Evolutionary conservation across 2,888 invertebrate genomes (phyloP).

Genomic region (Geophilus truncorum): DNA sequence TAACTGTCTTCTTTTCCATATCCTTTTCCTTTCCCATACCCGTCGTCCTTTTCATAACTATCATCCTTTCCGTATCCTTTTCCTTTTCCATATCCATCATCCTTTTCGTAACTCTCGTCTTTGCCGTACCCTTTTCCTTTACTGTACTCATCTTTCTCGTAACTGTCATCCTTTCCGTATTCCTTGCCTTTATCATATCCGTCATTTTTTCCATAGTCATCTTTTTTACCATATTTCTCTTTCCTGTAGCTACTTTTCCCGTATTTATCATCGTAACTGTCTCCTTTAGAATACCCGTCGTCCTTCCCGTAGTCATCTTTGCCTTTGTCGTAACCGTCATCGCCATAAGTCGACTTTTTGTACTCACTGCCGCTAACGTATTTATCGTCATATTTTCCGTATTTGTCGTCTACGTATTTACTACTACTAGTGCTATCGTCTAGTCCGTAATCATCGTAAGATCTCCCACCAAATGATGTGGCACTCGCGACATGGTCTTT

Average conservation of each 20-base stretch:
- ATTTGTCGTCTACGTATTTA: not conserved
- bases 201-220: not conserved
- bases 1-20: not conserved
- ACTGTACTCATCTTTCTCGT: not conserved
- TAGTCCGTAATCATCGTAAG: not conserved
- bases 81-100: not conserved
- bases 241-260: not conserved
- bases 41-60: not conserved
- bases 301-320: not conserved
- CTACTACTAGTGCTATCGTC: not conserved
- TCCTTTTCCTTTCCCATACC: not conserved
- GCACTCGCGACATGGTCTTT: not conserved
- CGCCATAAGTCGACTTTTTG: not conserved
- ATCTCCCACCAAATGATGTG: not conserved
- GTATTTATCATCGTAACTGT: not conserved
- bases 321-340: not conserved
- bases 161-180: not conserved
- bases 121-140: not conserved
- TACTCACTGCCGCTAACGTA: not conserved
- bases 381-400: not conserved
- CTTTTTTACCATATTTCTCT: not conserved
- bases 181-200: not conserved
- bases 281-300: not conserved
- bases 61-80: constrained; percentile 10
- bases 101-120: not conserved